Percentiles rank a stretch among this genome's conserved stretches.
Evolutionary conservation across 2,113 vertebrate species (phyloP).

Genomic region (Oncorhynchus clarkii): DNA sequence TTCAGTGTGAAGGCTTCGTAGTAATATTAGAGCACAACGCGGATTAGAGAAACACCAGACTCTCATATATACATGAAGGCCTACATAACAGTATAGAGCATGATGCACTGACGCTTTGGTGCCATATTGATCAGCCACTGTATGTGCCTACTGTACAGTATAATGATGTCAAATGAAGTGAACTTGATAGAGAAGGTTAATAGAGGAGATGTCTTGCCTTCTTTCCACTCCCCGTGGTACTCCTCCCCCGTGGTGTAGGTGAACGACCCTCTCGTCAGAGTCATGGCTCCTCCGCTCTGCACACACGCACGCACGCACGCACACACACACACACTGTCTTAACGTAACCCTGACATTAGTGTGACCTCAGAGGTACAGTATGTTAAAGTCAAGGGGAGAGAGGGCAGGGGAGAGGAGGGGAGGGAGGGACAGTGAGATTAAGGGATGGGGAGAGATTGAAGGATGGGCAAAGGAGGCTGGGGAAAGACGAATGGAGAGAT

Average conservation of each 20-base stretch:
- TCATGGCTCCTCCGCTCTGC: slow-evolving; percentile 78
- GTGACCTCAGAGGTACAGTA: too few species aligned
- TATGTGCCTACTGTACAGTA: neutral
- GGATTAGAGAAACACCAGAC: neutral
- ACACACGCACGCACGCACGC: too few species aligned
- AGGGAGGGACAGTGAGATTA: neutral
- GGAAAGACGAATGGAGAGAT: too few species aligned
- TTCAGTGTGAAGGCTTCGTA: too few species aligned
- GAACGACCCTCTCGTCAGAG: slow-evolving; percentile 96
- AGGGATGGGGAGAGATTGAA: too few species aligned
- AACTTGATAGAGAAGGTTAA: neutral
- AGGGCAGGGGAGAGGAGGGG: neutral
- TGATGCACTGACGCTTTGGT: neutral
- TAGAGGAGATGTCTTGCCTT: slow-evolving; percentile 78
- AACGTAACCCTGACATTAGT: too few species aligned
- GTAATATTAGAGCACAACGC: neutral
- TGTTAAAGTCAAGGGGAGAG: too few species aligned
- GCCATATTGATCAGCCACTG: neutral
- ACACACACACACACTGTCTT: too few species aligned
- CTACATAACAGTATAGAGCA: neutral
- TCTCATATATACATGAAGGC: neutral
- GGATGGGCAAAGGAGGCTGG: too few species aligned
- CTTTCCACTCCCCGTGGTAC: slow-evolving; percentile 97
- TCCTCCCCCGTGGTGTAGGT: slow-evolving; percentile 96
- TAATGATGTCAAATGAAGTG: neutral